A percentile compares a stretch with the other conserved stretches of the same genome.
These are phyloP conservation scores for Megaceryle torquata DNA, from an alignment of 2,113 vertebrate genomes.

Conservation along the genomic window DNA sequence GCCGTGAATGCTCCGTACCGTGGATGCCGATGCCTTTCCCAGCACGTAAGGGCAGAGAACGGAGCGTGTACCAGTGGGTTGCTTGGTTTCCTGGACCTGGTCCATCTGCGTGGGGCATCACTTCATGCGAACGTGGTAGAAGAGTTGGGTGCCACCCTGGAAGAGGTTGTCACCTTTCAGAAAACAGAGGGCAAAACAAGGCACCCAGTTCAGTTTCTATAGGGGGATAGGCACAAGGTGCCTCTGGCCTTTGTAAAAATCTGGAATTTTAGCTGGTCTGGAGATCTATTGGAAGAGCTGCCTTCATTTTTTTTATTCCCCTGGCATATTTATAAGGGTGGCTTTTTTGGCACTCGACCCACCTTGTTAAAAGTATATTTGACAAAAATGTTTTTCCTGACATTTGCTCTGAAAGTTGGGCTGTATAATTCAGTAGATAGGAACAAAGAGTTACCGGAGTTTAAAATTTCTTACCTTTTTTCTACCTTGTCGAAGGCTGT, in stretches of 20 bases:
- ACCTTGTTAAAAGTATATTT: background rate
- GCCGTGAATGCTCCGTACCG: background rate
- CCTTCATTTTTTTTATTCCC: background rate
- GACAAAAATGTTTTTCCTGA: background rate
- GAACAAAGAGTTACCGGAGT: background rate
- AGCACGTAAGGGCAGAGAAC: background rate
- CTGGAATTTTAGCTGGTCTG: background rate
- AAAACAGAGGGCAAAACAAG: background rate
- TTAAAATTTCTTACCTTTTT: background rate
- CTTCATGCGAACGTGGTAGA: background rate
- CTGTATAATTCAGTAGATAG: background rate
- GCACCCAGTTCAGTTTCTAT: fast-evolving
- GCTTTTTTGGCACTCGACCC: background rate
- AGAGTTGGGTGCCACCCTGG: background rate
- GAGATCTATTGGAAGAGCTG: background rate
- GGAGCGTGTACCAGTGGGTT: background rate
- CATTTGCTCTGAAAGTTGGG: background rate
- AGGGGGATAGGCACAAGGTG: fast-evolving
- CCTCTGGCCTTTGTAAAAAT: background rate
- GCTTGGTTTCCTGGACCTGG: background rate
- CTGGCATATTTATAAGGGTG: background rate
- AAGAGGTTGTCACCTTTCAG: slow-evolving; percentile 17
- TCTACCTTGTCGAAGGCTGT: background rate
- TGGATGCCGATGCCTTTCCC: background rate
- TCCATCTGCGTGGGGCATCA: background rate